These are phyloP conservation scores for Sebastes umbrosus DNA, from an alignment of 2,797 vertebrate genomes.

Conservation along the genomic window DNA sequence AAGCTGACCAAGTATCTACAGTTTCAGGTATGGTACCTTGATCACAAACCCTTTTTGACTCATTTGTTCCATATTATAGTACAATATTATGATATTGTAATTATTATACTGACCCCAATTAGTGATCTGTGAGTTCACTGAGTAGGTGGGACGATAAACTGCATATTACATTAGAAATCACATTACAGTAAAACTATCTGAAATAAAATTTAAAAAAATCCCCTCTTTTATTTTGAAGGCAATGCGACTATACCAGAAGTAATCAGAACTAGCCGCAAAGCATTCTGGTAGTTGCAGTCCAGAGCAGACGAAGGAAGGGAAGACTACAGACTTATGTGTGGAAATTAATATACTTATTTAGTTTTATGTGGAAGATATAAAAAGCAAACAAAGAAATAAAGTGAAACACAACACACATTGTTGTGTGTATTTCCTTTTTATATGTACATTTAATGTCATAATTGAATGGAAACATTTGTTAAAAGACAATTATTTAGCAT, in stretches of 20 bases:
- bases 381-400: no score
- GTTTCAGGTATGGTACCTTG: no score
- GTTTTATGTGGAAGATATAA: no score
- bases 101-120: background rate
- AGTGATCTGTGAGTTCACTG: background rate
- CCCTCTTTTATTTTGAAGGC: conserved; percentile 31
- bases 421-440: no score
- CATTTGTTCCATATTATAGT: background rate
- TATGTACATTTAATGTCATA: no score
- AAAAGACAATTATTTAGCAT: no score
- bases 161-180: background rate
- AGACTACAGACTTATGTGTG: no score
- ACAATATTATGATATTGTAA: background rate
- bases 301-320: background rate
- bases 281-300: conserved; percentile 33
- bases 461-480: no score
- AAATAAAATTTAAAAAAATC: background rate
- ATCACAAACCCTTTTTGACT: background rate
- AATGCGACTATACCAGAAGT: background rate
- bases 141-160: background rate
- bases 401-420: no score
- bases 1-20: background rate
- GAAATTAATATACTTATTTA: no score
- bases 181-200: background rate
- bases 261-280: background rate